Evolutionary conservation across 2,888 invertebrate species (phyloP).

Genomic region (Euzetes globulus): DNA sequence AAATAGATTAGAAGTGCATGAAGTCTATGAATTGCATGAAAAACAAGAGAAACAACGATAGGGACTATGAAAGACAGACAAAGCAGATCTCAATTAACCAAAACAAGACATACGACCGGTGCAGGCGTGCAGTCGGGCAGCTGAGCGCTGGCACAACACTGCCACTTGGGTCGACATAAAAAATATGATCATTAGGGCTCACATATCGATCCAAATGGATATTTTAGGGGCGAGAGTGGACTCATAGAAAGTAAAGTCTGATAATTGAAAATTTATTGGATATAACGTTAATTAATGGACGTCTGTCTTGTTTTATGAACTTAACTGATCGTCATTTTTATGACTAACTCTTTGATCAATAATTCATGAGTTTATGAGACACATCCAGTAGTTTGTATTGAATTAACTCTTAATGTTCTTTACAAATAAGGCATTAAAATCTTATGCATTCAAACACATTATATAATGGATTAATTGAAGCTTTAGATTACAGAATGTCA

Average conservation of each 20-base stretch:
- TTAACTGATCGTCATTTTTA: slow-evolving; percentile 14
- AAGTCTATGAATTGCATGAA: not conserved
- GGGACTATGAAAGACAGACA: not conserved
- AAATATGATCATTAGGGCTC: not conserved
- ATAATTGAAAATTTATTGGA: slow-evolving; percentile 10
- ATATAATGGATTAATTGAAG: not conserved
- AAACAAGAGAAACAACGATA: not conserved
- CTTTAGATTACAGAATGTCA: not conserved
- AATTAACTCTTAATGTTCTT: not conserved
- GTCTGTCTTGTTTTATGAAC: not conserved
- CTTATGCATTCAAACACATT: not conserved
- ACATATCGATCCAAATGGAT: not conserved
- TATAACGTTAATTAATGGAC: slow-evolving; percentile 24
- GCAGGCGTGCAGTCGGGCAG: slow-evolving; percentile 1
- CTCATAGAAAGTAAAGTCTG: not conserved
- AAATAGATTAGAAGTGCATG: slow-evolving; percentile 20
- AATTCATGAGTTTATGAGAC: not conserved
- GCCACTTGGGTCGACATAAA: not conserved
- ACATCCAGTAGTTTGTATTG: not conserved
- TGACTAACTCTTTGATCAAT: slow-evolving; percentile 9
- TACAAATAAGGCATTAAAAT: not conserved
- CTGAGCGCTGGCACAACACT: not conserved
- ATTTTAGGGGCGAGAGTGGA: not conserved
- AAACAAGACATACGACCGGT: slow-evolving; percentile 22
- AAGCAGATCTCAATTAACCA: slow-evolving; percentile 21